These are phyloP conservation scores for Oxyteleia sp. DNA, from an alignment of 2,888 invertebrate genomes.

Conservation along the genomic window DNA sequence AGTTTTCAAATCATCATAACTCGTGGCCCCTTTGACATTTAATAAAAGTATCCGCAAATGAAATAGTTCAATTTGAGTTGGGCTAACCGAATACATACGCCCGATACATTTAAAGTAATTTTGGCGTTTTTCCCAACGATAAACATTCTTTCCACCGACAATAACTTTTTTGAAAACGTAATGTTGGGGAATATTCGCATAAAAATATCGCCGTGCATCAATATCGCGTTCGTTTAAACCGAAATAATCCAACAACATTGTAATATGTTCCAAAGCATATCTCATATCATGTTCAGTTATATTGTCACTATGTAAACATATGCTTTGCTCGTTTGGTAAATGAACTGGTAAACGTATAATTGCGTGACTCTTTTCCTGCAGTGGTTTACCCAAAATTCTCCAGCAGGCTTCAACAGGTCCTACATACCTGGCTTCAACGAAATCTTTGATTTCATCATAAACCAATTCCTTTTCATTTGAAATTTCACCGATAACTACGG, in stretches of 20 bases:
- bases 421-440: constrained; percentile 50
- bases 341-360: background rate
- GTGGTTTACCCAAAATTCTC: constrained; percentile 21
- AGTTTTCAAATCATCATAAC: background rate
- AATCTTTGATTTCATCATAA: constrained; percentile 53
- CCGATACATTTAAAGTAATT: background rate
- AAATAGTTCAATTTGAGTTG: too few species aligned
- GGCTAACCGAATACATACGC: constrained; percentile 52
- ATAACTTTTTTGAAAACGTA: constrained; percentile 57
- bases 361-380: background rate
- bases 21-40: background rate
- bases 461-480: constrained; percentile 2
- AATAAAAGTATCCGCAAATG: too few species aligned
- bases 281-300: background rate
- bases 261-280: background rate
- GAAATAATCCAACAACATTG: background rate
- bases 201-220: background rate
- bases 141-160: background rate
- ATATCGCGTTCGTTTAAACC: background rate
- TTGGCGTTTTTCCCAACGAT: constrained; percentile 56
- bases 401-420: constrained; percentile 60
- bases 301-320: too few species aligned
- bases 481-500: constrained; percentile 25
- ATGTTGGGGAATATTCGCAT: background rate
- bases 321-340: background rate